Conservation (phyloP, 2,888 invertebrate genomes). For the Pollenia labialis region DNA sequence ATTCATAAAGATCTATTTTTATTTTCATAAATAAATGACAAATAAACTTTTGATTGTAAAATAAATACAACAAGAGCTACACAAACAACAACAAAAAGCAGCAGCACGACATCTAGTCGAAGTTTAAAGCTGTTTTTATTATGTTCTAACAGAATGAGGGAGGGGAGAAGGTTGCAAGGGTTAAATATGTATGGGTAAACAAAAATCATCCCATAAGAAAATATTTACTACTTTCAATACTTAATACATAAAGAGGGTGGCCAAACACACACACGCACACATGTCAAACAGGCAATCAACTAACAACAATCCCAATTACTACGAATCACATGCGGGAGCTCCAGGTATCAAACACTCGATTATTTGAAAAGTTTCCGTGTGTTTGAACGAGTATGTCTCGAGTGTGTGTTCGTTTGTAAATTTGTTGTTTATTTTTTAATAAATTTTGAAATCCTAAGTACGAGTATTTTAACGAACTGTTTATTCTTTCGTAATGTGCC, state of each 20-base stretch:
- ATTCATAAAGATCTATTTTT: slow-evolving; percentile 69
- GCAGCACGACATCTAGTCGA: slow-evolving; percentile 30
- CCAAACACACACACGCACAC: neutral
- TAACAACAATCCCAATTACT: slow-evolving; percentile 45
- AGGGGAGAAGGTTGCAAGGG: neutral
- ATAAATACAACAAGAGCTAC: slow-evolving; percentile 57
- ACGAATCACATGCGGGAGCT: slow-evolving; percentile 9
- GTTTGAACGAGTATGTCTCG: neutral
- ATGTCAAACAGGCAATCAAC: slow-evolving; percentile 14
- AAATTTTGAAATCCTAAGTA: slow-evolving; percentile 43
- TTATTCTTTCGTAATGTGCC: slow-evolving; percentile 23
- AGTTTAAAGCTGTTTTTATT: slow-evolving; percentile 20
- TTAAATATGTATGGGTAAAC: slow-evolving; percentile 36
- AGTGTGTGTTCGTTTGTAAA: slow-evolving; percentile 6
- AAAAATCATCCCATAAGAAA: slow-evolving; percentile 45
- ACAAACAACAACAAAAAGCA: slow-evolving; percentile 22
- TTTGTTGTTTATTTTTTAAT: slow-evolving; percentile 41
- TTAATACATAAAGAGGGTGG: slow-evolving; percentile 10
- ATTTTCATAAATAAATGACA: slow-evolving; percentile 71
- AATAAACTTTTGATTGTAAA: slow-evolving; percentile 71
- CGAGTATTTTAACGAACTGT: slow-evolving; percentile 39
- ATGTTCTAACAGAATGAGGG: neutral
- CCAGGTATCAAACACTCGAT: slow-evolving; percentile 61
- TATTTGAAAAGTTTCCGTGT: slow-evolving; percentile 31
- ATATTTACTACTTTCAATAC: slow-evolving; percentile 46